Percentiles rank a stretch among this genome's conserved stretches.
phyloP scores from a whole-genome alignment of 2,797 vertebrate species.

The Hipposideros larvatus region DNA sequence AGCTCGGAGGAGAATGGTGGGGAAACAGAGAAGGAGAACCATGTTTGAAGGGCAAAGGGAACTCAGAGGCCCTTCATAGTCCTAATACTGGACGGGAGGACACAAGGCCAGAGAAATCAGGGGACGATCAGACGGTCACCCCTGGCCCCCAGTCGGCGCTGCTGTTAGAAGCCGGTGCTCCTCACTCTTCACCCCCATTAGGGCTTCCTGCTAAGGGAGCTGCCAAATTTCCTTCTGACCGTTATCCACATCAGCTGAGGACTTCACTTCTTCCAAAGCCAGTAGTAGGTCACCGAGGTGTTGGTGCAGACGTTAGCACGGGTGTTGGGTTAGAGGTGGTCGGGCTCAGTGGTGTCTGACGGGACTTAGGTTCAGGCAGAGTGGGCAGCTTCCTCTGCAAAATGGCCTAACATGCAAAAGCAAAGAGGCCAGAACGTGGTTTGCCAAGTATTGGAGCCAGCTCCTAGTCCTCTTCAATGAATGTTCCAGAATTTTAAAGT shows the following conservation, averaged over 20 bases:
- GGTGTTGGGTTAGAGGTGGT: accelerated
- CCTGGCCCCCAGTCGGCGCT: accelerated
- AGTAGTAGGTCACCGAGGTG: accelerated
- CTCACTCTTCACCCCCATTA: neutral
- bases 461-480: accelerated
- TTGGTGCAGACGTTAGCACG: accelerated
- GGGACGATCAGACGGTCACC: neutral
- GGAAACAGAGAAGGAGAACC: neutral
- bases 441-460: accelerated
- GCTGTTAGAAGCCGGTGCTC: accelerated
- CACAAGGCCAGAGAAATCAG: accelerated
- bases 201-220: neutral
- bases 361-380: accelerated
- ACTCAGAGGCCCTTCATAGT: accelerated
- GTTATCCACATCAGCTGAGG: neutral
- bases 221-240: neutral
- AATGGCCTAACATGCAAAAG: accelerated
- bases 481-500: neutral
- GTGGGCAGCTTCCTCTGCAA: neutral
- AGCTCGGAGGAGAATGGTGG: neutral
- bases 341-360: accelerated
- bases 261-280: neutral
- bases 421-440: neutral
- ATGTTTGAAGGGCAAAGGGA: accelerated
- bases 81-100: accelerated